Base-by-base conservation (phyloP, 2,888 invertebrate species). In the Eumacrocentrus americanus region DNA sequence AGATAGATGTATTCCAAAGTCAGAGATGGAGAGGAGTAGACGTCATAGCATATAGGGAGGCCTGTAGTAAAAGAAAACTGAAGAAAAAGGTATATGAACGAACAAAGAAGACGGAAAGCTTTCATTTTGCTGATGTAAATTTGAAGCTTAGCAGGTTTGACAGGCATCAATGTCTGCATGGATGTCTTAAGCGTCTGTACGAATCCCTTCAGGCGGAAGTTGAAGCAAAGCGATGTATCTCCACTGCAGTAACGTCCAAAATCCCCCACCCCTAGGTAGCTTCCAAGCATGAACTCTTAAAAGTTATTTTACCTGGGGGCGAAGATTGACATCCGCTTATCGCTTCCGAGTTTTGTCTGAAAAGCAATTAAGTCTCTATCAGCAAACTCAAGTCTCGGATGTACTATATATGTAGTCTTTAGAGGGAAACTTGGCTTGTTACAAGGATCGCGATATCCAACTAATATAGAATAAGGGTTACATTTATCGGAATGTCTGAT, bases 101-200 rank as follows among this genome's bases (percentile, higher is more conserved):
- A 14, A 53, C 51, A 58, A 63, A 59, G 48, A 51, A 42, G 50
- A 44, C 57, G 51, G 62, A 62, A 56, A 63, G 71, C 72, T 74
- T 73, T 74, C 74, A 76, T 78, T 78, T 75, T 70, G 69, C 72
- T 75, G 73, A 75, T 72, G 73, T 69, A 73, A 78, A 73, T 75
- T 77, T 74, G 74, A 77, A 72, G 70, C 71, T 72, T 72, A 67
- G 60, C 55, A 66, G 47, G 37, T 74, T 74, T 74, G 74, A 76
- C 73, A 71, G 70, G 72, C 69, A 69, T 69, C 68, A 37, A 37
- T 12, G 37, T 14, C 3, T 2, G 12, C 4, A 14, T 12, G 37
- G 37, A 37, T n/a, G n/a, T n/a, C n/a, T 42, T 20, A 6, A 11
- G 67, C 64, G 65, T 67, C 74, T 72, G 68, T n/a, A n/a, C 66